Percentiles rank a stretch among this genome's conserved stretches.
phyloP scores from a whole-genome alignment of 2,113 vertebrate species.

The Plecotus auritus region DNA sequence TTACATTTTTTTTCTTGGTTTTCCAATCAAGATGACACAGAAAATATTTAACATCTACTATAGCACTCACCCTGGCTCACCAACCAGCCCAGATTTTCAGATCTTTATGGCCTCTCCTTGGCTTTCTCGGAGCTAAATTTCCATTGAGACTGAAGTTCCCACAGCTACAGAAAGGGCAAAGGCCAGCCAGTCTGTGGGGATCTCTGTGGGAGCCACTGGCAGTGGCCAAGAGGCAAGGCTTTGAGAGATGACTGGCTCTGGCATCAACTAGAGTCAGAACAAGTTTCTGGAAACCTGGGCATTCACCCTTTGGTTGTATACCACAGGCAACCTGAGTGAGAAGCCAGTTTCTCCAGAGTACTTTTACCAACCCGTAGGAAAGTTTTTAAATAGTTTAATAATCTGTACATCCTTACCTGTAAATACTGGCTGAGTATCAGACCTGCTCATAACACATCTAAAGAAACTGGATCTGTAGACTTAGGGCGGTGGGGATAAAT shows the following conservation, averaged over 20 bases:
- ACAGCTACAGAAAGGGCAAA: neutral
- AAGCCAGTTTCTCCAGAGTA: neutral
- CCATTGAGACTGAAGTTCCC: neutral
- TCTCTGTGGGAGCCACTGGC: neutral
- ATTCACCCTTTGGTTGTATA: neutral
- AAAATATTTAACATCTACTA: neutral
- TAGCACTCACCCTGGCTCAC: neutral
- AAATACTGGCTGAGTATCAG: neutral
- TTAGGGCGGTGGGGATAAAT: neutral
- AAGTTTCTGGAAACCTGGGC: neutral
- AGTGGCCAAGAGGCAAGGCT: neutral
- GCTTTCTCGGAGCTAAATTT: neutral
- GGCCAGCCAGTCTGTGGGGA: neutral
- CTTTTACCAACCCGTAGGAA: neutral
- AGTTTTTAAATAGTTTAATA: neutral
- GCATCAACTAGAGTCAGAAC: neutral
- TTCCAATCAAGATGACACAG: neutral
- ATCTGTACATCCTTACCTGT: neutral
- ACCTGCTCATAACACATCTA: neutral
- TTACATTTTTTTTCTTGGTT: neutral
- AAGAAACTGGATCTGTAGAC: neutral
- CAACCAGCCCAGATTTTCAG: neutral
- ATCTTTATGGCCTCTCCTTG: neutral
- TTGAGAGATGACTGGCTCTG: neutral
- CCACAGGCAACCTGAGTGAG: neutral